These are phyloP conservation scores for Montifringilla adamsi DNA, from an alignment of 2,113 vertebrate genomes.

Conservation along the genomic window DNA sequence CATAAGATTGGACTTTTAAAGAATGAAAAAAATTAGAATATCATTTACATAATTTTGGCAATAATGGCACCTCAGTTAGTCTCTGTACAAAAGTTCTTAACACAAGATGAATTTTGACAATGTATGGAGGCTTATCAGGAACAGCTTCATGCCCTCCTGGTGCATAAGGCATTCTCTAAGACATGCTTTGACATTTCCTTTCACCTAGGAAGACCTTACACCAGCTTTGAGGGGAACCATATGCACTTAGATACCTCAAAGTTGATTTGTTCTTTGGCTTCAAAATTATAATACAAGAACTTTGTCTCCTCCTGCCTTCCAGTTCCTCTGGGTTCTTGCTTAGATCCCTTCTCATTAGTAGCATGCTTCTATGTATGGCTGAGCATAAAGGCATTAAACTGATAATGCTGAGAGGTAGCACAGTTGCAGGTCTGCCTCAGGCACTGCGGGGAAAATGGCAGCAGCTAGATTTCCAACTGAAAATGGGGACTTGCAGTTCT, in stretches of 20 bases:
- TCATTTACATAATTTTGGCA: neutral
- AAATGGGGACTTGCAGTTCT: neutral
- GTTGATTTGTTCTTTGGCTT: slow-evolving; percentile 45
- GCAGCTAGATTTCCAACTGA: slow-evolving; percentile 20
- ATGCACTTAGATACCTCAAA: slow-evolving; percentile 8
- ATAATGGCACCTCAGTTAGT: slow-evolving; percentile 22
- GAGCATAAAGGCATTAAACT: neutral
- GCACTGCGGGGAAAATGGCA: neutral
- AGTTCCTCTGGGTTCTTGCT: slow-evolving; percentile 12
- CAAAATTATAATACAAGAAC: neutral
- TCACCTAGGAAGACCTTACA: neutral
- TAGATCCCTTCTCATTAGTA: slow-evolving; percentile 12
- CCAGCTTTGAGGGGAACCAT: slow-evolving; percentile 24
- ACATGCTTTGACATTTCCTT: neutral
- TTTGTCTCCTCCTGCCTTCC: neutral
- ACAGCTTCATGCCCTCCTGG: slow-evolving; percentile 9
- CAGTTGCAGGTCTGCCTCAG: slow-evolving; percentile 3
- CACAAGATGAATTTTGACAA: slow-evolving; percentile 7
- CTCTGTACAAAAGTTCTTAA: slow-evolving; percentile 16
- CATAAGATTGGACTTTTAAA: slow-evolving; percentile 8
- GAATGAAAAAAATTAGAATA: slow-evolving; percentile 23
- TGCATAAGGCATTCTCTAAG: neutral
- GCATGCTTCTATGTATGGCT: slow-evolving; percentile 25
- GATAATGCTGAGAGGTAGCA: neutral
- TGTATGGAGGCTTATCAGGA: slow-evolving; percentile 42